Base-by-base conservation (phyloP, 2,113 vertebrate genomes). In the Dasyprocta punctata region DNA sequence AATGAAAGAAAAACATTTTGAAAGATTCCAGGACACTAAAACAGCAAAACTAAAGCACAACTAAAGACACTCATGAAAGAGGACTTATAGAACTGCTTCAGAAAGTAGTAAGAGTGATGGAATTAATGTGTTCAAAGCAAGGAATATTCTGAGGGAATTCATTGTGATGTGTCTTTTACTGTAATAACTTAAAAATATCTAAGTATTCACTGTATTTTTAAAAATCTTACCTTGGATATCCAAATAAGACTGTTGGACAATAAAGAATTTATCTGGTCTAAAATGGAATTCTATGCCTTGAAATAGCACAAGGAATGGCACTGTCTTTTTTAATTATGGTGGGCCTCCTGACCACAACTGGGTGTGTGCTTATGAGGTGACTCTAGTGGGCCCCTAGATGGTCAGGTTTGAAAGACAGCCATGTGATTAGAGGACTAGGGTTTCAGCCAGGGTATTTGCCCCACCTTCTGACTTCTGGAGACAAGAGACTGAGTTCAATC, bases 331-430 rank as follows among this genome's bases (percentile, higher is more conserved):
- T 47, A 52, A 2, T 54, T 3, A 5, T 1, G 17, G 30, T 24
- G 47, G 14, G 20, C 5, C 41, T 28, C 8, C 49, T 1, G 58
- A 36, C 30, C 33, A 28, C 11, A 78, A 4, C 41, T 52, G 33
- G 61, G 58, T 41, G 49, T n/a, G 17, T 28, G 49, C 22, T 41
- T 36, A 60, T 30, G 26, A 38, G 1, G 2, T 33, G 10, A 49
- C 65, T 33, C 41, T 11, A 17, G 2, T 9, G 5, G 85, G 30
- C 0, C 5, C 13, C 60, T 0, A 11, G 2, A 38, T 24, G 5
- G 17, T n/a, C 26, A 47, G 67, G 52, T 38, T 77, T 22, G 60
- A 58, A 33, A 84, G 26, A 56, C 24, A 38, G 10, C 17, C 58
- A 33, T 26, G 38, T 26, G 28, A 63, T 47, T 71, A 28, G 86